phyloP scores from a whole-genome alignment of 2,888 invertebrate species.

The Brachypalpus laphriformis region DNA sequence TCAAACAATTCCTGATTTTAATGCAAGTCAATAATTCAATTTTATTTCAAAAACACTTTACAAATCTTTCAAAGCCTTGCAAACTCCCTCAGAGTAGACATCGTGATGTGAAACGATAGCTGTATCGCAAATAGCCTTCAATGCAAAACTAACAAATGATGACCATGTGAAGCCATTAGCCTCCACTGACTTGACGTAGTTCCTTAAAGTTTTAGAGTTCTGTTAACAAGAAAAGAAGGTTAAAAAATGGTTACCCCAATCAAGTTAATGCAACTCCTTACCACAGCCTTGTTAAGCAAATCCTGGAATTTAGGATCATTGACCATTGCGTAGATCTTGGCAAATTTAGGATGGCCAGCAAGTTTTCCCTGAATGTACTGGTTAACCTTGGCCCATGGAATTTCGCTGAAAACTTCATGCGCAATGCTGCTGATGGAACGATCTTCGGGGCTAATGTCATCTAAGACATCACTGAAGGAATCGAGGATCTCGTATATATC shows the following conservation, averaged over 20 bases:
- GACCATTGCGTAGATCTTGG: conserved; percentile 38
- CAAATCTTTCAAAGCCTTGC: conserved; percentile 44
- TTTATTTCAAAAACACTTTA: conserved; percentile 41
- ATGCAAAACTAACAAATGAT: conserved; percentile 39
- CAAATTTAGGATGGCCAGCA: conserved; percentile 37
- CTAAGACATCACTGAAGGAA: conserved; percentile 45
- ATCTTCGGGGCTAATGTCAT: conserved; percentile 4
- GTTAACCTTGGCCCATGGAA: conserved; percentile 55
- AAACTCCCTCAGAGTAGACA: conserved; percentile 51
- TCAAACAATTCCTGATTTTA: not conserved
- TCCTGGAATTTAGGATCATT: conserved; percentile 54
- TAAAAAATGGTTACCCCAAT: not conserved
- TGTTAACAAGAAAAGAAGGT: not conserved
- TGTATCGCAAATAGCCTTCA: conserved; percentile 63
- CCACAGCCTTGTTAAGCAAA: conserved; percentile 48
- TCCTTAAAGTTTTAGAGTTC: conserved; percentile 45
- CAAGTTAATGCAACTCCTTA: conserved; percentile 1
- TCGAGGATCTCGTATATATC: conserved; percentile 45
- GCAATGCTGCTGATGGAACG: conserved; percentile 30
- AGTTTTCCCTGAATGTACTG: conserved; percentile 42
- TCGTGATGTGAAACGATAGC: conserved; percentile 62
- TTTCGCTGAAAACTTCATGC: conserved; percentile 39
- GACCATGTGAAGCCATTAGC: conserved; percentile 57
- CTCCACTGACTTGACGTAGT: conserved; percentile 35
- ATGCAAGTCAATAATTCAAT: not conserved